Evolutionary conservation across 2,888 invertebrate species (phyloP).

Genomic region (Conistra vaccinii): DNA sequence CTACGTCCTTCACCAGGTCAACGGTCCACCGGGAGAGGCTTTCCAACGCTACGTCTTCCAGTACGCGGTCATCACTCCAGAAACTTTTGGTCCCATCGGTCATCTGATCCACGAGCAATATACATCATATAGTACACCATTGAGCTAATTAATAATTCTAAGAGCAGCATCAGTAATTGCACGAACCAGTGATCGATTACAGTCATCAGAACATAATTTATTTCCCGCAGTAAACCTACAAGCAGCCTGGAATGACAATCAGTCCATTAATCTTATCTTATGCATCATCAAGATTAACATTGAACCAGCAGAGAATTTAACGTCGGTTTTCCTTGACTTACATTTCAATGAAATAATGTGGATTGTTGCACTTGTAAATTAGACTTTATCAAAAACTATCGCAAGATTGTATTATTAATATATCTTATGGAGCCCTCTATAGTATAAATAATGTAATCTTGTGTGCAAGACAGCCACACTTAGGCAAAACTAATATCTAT

Average conservation of each 20-base stretch:
- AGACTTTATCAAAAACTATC: slow-evolving; percentile 16
- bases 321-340: slow-evolving; percentile 56
- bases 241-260: slow-evolving; percentile 57
- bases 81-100: too few relatives aligned
- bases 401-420: background rate
- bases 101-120: too few relatives aligned
- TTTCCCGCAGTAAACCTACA: slow-evolving; percentile 23
- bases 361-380: slow-evolving; percentile 18
- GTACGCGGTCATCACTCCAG: too few relatives aligned
- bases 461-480: background rate
- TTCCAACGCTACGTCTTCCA: too few relatives aligned
- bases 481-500: background rate
- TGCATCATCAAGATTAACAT: slow-evolving; percentile 60
- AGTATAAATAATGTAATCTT: background rate
- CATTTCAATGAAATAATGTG: slow-evolving; percentile 30
- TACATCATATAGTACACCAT: background rate
- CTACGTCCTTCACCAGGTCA: too few relatives aligned
- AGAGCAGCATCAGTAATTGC: slow-evolving; percentile 13
- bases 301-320: slow-evolving; percentile 47
- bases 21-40: too few relatives aligned
- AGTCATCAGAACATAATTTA: slow-evolving; percentile 50
- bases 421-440: background rate
- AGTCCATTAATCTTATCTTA: slow-evolving; percentile 53
- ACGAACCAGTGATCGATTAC: slow-evolving; percentile 48
- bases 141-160: background rate